Base-by-base conservation (phyloP, 37 sponge, comb jelly and placozoan genomes). In the Axinella damicornis region DNA sequence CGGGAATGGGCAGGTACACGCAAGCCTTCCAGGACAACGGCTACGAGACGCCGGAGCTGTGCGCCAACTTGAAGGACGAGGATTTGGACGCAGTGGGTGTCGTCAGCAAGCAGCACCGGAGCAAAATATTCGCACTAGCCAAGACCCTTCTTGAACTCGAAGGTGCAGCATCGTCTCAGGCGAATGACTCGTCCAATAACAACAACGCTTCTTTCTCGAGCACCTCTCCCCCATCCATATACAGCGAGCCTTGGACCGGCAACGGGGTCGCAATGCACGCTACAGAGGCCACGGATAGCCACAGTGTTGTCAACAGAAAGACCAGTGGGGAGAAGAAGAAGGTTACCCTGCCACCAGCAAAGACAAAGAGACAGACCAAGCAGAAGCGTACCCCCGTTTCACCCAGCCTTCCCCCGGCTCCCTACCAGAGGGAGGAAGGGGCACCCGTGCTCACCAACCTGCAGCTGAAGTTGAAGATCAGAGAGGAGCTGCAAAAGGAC, bases 21-120 rank as follows among this genome's bases (percentile, higher is more conserved):
- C 65, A 94, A 5, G 33, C 40, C 25, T 94, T 94, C 78, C 5
- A 84, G 16, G 95, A 94, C 53, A 94, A 94, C 55, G 95, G 95
- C 28, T 94, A 94, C 79, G 95, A 94, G 0, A 76, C 73, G 4
- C 70, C 56, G 1, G 66, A 85, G 17, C 71, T 94, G 6, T 83
- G 84, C 40, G 82, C 87, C 5, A 33, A 74, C 20, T 22, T 94
- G 21, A 85, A 73, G 11, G 74, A 69, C 35, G 89, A 88, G n/a
- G 95, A 94, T 41, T 65, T 94, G 33, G 89, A 91, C 56, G 95
- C 79, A 32, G 85, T 94, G 32, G 83, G 83, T n/a, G 85, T 94
- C 38, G 41, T 61, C 14, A 61, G 69, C 40, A 71, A 65, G 40
- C 32, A 74, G 31, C 81, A 94, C 65, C 64, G 91, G 62, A 56